phyloP scores from a whole-genome alignment of 2,113 vertebrate genomes.

The Lepus timidus region DNA sequence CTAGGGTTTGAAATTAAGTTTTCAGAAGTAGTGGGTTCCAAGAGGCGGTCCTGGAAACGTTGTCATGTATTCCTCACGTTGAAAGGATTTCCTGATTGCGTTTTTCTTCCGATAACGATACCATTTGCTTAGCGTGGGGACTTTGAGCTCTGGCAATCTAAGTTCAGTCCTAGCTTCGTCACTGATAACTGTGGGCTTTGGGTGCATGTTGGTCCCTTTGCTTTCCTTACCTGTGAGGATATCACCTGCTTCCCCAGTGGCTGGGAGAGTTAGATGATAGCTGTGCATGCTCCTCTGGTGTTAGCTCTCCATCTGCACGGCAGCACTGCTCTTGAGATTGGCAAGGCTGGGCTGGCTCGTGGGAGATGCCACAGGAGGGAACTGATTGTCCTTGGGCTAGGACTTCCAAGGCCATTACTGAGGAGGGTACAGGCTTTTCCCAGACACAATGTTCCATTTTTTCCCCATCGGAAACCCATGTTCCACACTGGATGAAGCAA shows the following conservation, averaged over 20 bases:
- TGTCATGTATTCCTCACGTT: neutral
- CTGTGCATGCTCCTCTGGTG: neutral
- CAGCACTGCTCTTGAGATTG: neutral
- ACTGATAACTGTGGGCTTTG: neutral
- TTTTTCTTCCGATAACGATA: neutral
- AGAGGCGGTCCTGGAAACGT: neutral
- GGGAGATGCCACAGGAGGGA: neutral
- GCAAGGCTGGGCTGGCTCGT: neutral
- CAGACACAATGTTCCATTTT: neutral
- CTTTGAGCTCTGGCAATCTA: conserved; percentile 1
- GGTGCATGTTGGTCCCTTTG: neutral
- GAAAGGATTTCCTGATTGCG: neutral
- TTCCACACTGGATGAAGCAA: neutral
- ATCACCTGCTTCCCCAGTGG: neutral
- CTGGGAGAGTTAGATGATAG: neutral
- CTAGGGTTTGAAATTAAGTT: neutral
- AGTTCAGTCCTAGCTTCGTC: neutral
- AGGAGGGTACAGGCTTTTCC: neutral
- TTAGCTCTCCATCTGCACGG: neutral
- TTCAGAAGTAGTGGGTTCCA: neutral
- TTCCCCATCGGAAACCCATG: neutral
- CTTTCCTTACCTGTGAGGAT: neutral
- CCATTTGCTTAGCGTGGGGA: neutral
- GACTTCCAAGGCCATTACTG: neutral
- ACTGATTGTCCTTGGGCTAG: neutral